Percentiles rank a stretch among this genome's conserved stretches.
These are phyloP conservation scores for Meghimatium bilineatum DNA, from an alignment of 2,888 invertebrate species.

Conservation along the genomic window DNA sequence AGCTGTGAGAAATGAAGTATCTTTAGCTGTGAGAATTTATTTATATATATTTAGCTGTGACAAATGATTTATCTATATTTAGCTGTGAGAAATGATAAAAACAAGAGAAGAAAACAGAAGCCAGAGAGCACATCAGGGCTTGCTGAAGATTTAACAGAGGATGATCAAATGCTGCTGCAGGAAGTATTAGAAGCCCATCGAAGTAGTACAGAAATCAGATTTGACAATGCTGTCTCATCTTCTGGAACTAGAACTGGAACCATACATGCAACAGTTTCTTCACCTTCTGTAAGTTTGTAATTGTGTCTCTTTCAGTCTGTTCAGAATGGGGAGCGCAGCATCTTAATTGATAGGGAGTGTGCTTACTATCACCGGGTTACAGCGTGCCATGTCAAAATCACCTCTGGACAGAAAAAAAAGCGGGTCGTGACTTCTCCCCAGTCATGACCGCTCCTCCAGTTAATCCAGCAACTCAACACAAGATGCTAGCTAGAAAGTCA, in stretches of 20 bases:
- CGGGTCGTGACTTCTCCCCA: too few relatives aligned
- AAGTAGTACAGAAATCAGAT: constrained; percentile 54
- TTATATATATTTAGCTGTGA: too few relatives aligned
- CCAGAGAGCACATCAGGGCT: constrained; percentile 58
- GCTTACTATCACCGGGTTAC: too few relatives aligned
- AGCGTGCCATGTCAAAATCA: too few relatives aligned
- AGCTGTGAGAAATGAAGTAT: too few relatives aligned
- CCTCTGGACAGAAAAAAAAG: too few relatives aligned
- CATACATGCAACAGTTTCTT: neutral
- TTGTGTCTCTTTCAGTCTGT: neutral
- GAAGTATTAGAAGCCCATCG: constrained; percentile 71
- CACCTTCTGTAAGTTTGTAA: neutral
- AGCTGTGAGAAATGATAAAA: constrained; percentile 76
- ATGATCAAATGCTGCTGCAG: constrained; percentile 67
- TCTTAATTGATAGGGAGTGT: too few relatives aligned
- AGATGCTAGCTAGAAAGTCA: too few relatives aligned
- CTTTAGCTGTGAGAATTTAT: constrained; percentile 11
- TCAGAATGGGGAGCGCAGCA: too few relatives aligned
- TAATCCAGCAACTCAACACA: too few relatives aligned
- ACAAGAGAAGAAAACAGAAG: constrained; percentile 73
- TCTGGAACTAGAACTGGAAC: neutral
- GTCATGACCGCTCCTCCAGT: too few relatives aligned
- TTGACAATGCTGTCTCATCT: neutral
- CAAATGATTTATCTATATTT: too few relatives aligned
- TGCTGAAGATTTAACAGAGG: constrained; percentile 69